Percentiles rank a stretch among this genome's conserved stretches.
Evolutionary conservation across 2,888 invertebrate species (phyloP).

Genomic region (Gortyna flavago): DNA sequence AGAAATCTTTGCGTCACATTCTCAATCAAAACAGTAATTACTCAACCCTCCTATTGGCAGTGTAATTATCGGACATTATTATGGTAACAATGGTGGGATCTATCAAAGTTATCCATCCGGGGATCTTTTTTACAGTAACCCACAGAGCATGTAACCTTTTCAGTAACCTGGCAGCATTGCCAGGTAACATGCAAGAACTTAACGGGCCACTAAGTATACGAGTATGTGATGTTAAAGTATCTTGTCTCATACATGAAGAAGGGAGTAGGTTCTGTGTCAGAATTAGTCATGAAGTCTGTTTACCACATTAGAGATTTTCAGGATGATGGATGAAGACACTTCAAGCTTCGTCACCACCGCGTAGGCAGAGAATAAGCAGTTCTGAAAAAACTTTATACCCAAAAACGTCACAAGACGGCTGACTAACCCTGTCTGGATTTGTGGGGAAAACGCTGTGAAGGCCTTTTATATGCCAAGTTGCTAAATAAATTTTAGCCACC

Average conservation of each 20-base stretch:
- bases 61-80: constrained; percentile 30
- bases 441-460: neutral
- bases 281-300: neutral
- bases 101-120: neutral
- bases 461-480: neutral
- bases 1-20: neutral
- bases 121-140: neutral
- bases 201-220: neutral
- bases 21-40: constrained; percentile 25
- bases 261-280: neutral
- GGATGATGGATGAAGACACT: neutral
- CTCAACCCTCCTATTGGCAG: constrained; percentile 25
- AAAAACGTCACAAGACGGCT: neutral
- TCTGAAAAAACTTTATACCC: neutral
- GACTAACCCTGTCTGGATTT: constrained; percentile 13
- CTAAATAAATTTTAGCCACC: neutral
- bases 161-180: neutral
- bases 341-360: constrained; percentile 15
- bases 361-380: neutral
- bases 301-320: neutral
- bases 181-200: neutral
- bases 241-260: neutral
- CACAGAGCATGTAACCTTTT: no score
- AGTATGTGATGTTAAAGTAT: neutral
- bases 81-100: neutral